Base-by-base conservation (phyloP, 1,140 invertebrate species). In the Meteorus sp. region DNA sequence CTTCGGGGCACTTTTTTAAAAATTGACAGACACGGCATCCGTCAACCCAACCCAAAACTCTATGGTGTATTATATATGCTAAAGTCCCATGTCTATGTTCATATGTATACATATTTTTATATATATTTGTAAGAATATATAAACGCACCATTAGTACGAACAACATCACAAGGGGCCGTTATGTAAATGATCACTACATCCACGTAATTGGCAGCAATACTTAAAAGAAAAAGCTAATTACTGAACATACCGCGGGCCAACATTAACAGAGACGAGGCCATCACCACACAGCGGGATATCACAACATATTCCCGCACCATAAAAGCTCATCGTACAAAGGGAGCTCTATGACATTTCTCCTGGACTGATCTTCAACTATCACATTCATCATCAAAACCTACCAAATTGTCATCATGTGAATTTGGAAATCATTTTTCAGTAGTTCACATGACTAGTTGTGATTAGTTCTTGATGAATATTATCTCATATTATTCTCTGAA, bases 151-250 rank as follows among this genome's bases (percentile, higher is more conserved):
- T 70, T 71, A 69, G 59, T 59, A 50, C 65, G 60, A 64, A 58
- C 60, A 60, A 65, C 52, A 64, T 66, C 60, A 68, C 59, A 59
- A n/a, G 64, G 55, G 66, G 66, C 63, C 67, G 22, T 73, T 78
- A 77, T 78, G 77, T 73, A 76, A 79, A 78, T 76, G 67, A 74
- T 68, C 9, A 13, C 60, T 8, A 23, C 20, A 27, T 63, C 64
- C 62, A 67, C 65, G 75, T 76, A 78, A 77, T 76, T 76, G 73
- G 74, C 71, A 70, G 70, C 65, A 69, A n/a, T n/a, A n/a, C n/a
- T n/a, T n/a, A n/a, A 72, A 71, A 64, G 67, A 73, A 71, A 71
- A 72, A 70, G 64, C 64, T 71, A 72, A 72, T 72, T 71, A 70
- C 69, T 65, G 60, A 47, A 61, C n/a, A 60, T 59, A 41, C 57